Percentiles rank a stretch among this genome's conserved stretches.
Evolutionary conservation across 2,113 vertebrate species (phyloP).

Genomic region (Erythrocercus mccallii): DNA sequence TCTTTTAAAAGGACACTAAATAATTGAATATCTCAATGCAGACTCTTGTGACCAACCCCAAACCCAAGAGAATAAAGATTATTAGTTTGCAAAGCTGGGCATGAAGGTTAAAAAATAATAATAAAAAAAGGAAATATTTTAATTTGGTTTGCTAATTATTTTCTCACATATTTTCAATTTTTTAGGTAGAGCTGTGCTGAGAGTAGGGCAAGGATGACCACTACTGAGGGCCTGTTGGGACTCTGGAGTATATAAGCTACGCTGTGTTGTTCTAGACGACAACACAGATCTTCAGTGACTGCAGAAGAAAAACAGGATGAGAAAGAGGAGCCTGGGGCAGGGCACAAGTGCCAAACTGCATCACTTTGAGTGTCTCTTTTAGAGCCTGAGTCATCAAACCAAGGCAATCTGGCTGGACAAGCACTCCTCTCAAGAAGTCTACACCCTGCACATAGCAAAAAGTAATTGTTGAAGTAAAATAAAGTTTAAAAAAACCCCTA

Average conservation of each 20-base stretch:
- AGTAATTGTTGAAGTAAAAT: neutral
- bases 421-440: neutral
- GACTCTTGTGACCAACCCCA: neutral
- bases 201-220: neutral
- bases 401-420: neutral
- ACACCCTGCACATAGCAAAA: neutral
- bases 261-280: neutral
- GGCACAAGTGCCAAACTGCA: neutral
- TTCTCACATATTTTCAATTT: neutral
- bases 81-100: slow-evolving; percentile 5
- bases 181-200: neutral
- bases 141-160: neutral
- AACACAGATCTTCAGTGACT: neutral
- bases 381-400: neutral
- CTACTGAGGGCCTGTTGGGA: neutral
- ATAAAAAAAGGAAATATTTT: neutral
- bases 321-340: neutral
- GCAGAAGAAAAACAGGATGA: neutral
- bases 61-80: slow-evolving; percentile 11
- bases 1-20: slow-evolving; percentile 37
- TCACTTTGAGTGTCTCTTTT: neutral
- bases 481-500: rapidly evolving
- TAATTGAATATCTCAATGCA: slow-evolving; percentile 15
- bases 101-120: neutral
- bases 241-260: neutral